A percentile compares a stretch with the other conserved stretches of the same genome.
Evolutionary conservation across 2,113 vertebrate species (phyloP).

Genomic region (Sander lucioperca): DNA sequence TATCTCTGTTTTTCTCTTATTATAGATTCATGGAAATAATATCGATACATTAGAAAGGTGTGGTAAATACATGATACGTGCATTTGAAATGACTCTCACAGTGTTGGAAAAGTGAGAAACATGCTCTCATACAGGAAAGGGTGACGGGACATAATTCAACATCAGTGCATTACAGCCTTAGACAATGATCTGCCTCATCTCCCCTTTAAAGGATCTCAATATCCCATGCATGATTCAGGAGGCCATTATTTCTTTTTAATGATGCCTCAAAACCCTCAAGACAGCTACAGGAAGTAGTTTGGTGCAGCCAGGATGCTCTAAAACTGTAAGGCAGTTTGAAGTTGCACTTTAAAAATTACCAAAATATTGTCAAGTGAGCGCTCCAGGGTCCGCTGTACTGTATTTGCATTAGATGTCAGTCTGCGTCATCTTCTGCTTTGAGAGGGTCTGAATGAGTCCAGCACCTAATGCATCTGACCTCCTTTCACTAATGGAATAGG

Average conservation of each 20-base stretch:
- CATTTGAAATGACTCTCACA: constrained; percentile 42
- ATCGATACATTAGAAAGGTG: neutral
- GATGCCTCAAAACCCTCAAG: constrained; percentile 51
- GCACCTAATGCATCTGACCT: constrained; percentile 80
- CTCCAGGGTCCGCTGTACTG: neutral
- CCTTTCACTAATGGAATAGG: constrained; percentile 81
- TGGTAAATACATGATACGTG: neutral
- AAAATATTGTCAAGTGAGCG: constrained; percentile 50
- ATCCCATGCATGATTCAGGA: constrained; percentile 75
- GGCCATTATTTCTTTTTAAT: constrained; percentile 76
- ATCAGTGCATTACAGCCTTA: constrained; percentile 47
- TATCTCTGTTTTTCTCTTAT: neutral
- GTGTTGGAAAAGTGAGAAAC: constrained; percentile 44
- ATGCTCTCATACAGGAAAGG: constrained; percentile 50
- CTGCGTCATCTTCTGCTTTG: constrained; percentile 57
- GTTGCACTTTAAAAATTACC: constrained; percentile 21
- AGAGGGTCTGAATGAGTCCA: constrained; percentile 60
- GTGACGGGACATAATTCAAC: constrained; percentile 60
- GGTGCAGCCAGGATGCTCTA: constrained; percentile 40
- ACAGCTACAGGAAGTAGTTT: constrained; percentile 56
- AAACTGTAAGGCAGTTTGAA: constrained; percentile 23
- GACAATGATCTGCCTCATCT: constrained; percentile 69
- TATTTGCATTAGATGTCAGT: constrained; percentile 54
- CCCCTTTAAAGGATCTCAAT: constrained; percentile 68
- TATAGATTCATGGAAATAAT: neutral